Conservation (phyloP, 1,140 invertebrate genomes). For the Drosophila sechellia region DNA sequence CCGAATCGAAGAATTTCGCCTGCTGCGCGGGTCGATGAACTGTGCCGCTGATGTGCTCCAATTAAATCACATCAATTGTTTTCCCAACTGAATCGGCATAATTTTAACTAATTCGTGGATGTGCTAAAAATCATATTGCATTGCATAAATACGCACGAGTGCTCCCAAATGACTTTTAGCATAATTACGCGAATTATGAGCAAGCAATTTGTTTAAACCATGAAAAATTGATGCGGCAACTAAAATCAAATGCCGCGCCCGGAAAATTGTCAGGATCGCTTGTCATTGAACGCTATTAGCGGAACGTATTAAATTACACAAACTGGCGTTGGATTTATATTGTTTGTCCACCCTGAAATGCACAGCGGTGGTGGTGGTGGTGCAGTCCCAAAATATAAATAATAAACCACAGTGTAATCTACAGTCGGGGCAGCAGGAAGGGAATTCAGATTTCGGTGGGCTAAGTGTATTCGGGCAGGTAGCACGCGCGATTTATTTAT, state of each 20-base stretch:
- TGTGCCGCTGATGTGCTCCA: conserved; percentile 1
- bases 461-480: conserved; percentile 31
- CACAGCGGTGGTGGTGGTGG: conserved; percentile 27
- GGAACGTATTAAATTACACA: conserved; percentile 69
- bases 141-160: conserved; percentile 15
- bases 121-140: conserved; percentile 43
- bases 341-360: conserved; percentile 53
- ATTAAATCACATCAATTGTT: conserved; percentile 36
- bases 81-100: conserved; percentile 13
- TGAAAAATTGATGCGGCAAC: conserved; percentile 62
- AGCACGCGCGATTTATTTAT: conserved; percentile 56
- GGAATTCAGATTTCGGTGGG: background rate
- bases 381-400: conserved; percentile 61
- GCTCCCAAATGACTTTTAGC: conserved; percentile 39
- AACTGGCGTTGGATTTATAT: conserved; percentile 44
- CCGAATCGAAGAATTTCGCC: conserved; percentile 20
- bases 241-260: conserved; percentile 49
- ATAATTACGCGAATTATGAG: conserved; percentile 53
- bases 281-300: conserved; percentile 68
- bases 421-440: conserved; percentile 3
- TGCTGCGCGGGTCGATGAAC: conserved; percentile 34
- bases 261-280: conserved; percentile 58
- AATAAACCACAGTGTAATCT: conserved; percentile 46
- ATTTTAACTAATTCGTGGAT: conserved; percentile 20
- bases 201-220: conserved; percentile 37